Evolutionary conservation across 1,140 invertebrate genomes (phyloP), one percentile per base, ranked within the genome.

Genomic region (Dicyema japonicum): DNA sequence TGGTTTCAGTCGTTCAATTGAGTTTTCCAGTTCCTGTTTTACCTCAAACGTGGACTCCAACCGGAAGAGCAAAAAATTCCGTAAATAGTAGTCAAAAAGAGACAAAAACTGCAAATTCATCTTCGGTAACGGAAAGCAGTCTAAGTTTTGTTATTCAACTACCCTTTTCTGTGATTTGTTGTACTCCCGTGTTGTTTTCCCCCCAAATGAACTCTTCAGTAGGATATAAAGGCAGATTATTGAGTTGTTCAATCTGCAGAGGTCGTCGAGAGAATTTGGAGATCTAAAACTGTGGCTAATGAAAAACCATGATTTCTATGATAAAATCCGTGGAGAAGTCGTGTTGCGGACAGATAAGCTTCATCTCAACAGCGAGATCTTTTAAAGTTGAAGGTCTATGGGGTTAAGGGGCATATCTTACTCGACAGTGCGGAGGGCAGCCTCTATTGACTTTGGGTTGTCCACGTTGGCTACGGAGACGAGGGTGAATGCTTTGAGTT

Each of bases 31-130:
- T 21, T 21, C 19, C 54, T 92, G 80, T 18, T 78, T 60, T 33
- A 94, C 90, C 60, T 92, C 80, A 61, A 90, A 94, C 29, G 85
- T 94, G 12, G 82, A 88, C 49, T 97, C 88, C 26, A 97, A 50
- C 18, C 85, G 61, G 44, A 99, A 99, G 1, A 97, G 56, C 50
- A 90, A 76, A 39, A 97, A 94, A 48, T 97, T 99, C 29, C 82
- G 60, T 27, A 94, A 48, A 14, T 97, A 52, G 53, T 99, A 99
- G 55, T 99, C 88, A 51, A 94, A 80, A 4, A 97, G 50, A 0
- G 88, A 94, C 3, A 97, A 55, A 53, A 94, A 99, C 52, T 97
- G 85, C 4, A 99, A 56, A 56, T 94, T 94, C 1, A 99, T 52
- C 49, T 94, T 97, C 1, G 88, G 82, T 31, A 99, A 52, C 0